Conservation (phyloP, 2,888 invertebrate species). For the Brassicogethes aeneus region DNA sequence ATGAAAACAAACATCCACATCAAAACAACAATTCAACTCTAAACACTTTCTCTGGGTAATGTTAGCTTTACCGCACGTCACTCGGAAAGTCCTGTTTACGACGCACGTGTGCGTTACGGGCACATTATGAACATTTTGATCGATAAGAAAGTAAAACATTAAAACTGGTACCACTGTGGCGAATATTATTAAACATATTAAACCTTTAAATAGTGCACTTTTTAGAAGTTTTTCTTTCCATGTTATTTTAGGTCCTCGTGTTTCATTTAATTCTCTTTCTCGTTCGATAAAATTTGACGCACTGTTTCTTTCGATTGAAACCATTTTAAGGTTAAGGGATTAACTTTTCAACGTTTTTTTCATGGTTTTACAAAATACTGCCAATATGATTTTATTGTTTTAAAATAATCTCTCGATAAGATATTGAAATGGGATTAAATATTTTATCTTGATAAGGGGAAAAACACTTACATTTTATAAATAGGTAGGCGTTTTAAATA, state of each 20-base stretch:
- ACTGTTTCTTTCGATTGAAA: too few relatives aligned
- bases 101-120: conserved; percentile 23
- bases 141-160: conserved; percentile 22
- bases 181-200: conserved; percentile 16
- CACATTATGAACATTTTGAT: conserved; percentile 11
- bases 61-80: conserved; percentile 30
- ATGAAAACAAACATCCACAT: conserved; percentile 32
- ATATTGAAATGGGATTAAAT: too few relatives aligned
- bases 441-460: too few relatives aligned
- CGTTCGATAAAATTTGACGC: too few relatives aligned
- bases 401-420: too few relatives aligned
- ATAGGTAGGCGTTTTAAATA: too few relatives aligned
- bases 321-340: too few relatives aligned
- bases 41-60: conserved; percentile 24
- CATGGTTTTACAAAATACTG: too few relatives aligned
- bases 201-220: neutral
- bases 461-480: too few relatives aligned
- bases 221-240: conserved; percentile 2
- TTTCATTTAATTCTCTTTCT: too few relatives aligned
- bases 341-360: too few relatives aligned
- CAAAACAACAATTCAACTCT: conserved; percentile 30
- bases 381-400: too few relatives aligned
- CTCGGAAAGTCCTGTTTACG: conserved; percentile 25
- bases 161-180: conserved; percentile 21
- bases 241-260: neutral